Base-by-base conservation (phyloP, 2,797 vertebrate species). In the Sebastes dallii region DNA sequence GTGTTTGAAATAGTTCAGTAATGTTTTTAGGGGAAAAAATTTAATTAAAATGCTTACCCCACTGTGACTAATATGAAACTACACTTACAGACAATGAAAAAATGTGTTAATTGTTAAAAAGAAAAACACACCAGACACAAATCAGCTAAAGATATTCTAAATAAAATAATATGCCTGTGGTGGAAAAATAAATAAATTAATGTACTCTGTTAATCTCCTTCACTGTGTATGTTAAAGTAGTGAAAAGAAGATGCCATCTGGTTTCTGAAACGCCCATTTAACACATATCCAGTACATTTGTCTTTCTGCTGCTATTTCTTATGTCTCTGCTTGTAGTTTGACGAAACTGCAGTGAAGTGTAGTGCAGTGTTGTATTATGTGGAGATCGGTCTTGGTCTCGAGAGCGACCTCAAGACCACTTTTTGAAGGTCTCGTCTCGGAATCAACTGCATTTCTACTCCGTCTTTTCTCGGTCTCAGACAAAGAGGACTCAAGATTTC, bases 161-260 rank as follows among this genome's bases (percentile, higher is more conserved):
- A 50, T 58, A 34, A 34, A 73, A 65, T 29, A 13, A 54, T 66
- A 36, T 29, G 22, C 22, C n/a, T n/a, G 5, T 62, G 14, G 1
- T 4, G 25, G 39, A 22, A 18, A n/a, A 58, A 42, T 36, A 25
- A 66, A 73, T 61, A 52, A 20, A 52, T 52, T 0, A 46, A 46
- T 46, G 42, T 8, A 20, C 36, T 70, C 6, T 8, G 25, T 67
- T 62, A 34, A 56, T 72, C 32, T 42, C 36, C n/a, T 30, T 27
- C 8, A 24, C 29, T 65, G 56, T 67, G 62, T 36, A 36, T 64
- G 22, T 25, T 56, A 18, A 64, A 69, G 36, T 10, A 66, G 9
- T 59, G 29, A 42, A 52, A 75, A 32, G 4, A 78, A 24, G 22
- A 66, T 8, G 25, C 56, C 67, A 72, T 72, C 73, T 80, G 50